Conservation (phyloP, 37 sponge, comb jelly and placozoan genomes). For the Corticium candelabrum region DNA sequence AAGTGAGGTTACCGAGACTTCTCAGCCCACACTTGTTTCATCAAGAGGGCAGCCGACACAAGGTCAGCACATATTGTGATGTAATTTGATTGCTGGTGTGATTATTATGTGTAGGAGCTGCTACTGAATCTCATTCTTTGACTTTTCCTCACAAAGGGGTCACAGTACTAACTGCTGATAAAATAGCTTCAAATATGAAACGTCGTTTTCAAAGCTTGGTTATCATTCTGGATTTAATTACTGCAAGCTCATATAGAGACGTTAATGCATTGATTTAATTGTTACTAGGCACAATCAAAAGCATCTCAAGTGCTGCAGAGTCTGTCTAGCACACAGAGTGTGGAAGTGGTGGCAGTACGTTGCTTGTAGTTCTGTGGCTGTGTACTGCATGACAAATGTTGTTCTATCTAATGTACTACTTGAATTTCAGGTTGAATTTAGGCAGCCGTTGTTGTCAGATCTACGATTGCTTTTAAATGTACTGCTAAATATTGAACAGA, state of each 20-base stretch:
- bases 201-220: not conserved
- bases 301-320: not conserved
- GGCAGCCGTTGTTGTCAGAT: not conserved
- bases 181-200: not conserved
- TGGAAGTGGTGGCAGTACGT: not conserved
- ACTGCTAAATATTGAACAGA: too few species aligned
- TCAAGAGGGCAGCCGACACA: too few species aligned
- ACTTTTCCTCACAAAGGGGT: too few species aligned
- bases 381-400: too few species aligned
- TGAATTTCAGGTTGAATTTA: not conserved
- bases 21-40: too few species aligned
- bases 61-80: too few species aligned
- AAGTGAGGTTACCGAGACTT: too few species aligned
- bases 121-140: not conserved
- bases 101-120: not conserved
- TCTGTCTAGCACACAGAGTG: not conserved
- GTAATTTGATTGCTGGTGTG: not conserved
- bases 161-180: too few species aligned
- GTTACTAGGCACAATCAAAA: not conserved
- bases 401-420: not conserved
- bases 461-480: not conserved
- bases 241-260: too few species aligned
- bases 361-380: too few species aligned
- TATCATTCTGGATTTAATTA: too few species aligned
- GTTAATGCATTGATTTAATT: too few species aligned